Percentiles rank a stretch among this genome's conserved stretches.
phyloP scores from a whole-genome alignment of 2,113 vertebrate genomes.

The Rhagologus leucostigma region DNA sequence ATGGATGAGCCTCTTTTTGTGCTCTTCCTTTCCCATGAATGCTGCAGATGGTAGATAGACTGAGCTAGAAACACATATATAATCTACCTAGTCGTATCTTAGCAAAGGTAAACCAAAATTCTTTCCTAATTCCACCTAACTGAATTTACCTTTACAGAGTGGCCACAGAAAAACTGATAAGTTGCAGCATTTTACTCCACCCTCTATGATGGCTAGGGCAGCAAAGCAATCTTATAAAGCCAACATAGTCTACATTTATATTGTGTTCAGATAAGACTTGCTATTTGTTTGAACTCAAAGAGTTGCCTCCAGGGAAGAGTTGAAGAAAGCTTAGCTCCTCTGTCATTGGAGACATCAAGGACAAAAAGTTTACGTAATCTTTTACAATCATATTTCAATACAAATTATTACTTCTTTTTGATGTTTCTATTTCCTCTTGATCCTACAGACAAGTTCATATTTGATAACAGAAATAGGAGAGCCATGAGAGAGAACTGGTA shows the following conservation, averaged over 20 bases:
- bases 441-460: not conserved
- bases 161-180: not conserved
- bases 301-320: slow-evolving; percentile 33
- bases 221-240: not conserved
- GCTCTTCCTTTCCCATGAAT: not conserved
- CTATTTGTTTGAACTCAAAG: slow-evolving; percentile 30
- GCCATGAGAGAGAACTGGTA: not conserved
- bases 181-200: not conserved
- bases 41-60: not conserved
- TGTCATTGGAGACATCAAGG: slow-evolving; percentile 37
- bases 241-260: not conserved
- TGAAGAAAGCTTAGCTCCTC: slow-evolving; percentile 44
- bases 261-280: slow-evolving; percentile 21
- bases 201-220: not conserved
- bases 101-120: not conserved
- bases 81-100: not conserved
- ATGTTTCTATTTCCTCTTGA: not conserved
- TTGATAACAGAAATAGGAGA: slow-evolving; percentile 7
- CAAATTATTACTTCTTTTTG: not conserved
- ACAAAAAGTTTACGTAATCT: slow-evolving; percentile 13
- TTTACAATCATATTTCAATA: slow-evolving; percentile 37
- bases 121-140: not conserved
- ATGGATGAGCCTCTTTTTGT: not conserved
- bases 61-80: not conserved
- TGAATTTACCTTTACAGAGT: not conserved